A percentile compares a stretch with the other conserved stretches of the same genome.
These are phyloP conservation scores for Selenia dentaria DNA, from an alignment of 2,888 invertebrate species.

Conservation along the genomic window DNA sequence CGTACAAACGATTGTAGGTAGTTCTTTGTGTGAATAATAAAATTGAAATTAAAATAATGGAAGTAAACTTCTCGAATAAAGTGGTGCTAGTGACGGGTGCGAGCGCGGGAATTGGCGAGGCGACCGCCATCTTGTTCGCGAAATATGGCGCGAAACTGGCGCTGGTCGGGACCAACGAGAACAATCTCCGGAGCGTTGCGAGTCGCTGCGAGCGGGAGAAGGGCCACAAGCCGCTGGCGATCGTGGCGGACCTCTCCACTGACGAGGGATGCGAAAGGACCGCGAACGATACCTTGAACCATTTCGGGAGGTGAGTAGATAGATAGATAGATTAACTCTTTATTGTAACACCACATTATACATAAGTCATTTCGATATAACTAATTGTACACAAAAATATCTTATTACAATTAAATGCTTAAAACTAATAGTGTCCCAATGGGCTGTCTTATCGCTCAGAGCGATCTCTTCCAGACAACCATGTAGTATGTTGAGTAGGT, in stretches of 20 bases:
- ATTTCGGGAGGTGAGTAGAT: conserved; percentile 32
- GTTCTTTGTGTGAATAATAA: no score
- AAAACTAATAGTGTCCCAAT: no score
- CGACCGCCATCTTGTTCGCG: conserved; percentile 46
- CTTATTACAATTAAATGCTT: no score
- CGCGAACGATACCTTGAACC: conserved; percentile 42
- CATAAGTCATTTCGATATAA: no score
- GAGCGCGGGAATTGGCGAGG: conserved; percentile 53
- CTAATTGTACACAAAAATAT: no score
- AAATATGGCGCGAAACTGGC: conserved; percentile 44
- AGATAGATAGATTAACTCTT: no score
- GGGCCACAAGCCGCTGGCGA: conserved; percentile 37
- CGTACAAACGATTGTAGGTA: no score
- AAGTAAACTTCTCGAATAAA: conserved; percentile 40
- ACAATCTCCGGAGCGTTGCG: conserved; percentile 39
- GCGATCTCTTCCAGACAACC: no score
- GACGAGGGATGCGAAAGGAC: conserved; percentile 49
- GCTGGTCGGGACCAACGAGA: conserved; percentile 45
- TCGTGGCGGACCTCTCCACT: conserved; percentile 50
- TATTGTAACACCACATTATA: no score
- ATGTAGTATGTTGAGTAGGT: no score
- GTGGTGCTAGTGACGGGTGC: conserved; percentile 55
- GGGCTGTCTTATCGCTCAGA: no score
- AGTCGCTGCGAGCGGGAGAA: conserved; percentile 35
- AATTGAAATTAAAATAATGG: conserved; percentile 23